A percentile compares a stretch with the other conserved stretches of the same genome.
Conservation (phyloP, 2,113 vertebrate species). For the Pteronura brasiliensis region DNA sequence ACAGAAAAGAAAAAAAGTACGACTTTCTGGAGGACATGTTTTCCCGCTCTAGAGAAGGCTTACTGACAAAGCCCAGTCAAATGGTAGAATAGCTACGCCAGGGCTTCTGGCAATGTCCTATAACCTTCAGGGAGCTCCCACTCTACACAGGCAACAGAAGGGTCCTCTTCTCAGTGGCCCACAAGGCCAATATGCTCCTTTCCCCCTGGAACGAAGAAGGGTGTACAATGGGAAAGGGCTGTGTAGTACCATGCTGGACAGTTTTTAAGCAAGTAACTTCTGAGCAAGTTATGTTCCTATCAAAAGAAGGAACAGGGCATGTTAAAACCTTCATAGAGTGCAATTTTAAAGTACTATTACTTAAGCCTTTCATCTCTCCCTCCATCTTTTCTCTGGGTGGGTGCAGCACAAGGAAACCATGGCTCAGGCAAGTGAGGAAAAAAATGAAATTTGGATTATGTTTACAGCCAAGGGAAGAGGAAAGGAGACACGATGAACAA, state of each 20-base stretch:
- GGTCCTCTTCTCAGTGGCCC: neutral
- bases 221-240: neutral
- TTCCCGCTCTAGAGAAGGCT: neutral
- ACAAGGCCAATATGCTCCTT: neutral
- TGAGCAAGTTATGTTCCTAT: neutral
- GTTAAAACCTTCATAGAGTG: neutral
- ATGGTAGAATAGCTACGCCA: neutral
- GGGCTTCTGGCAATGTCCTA: neutral
- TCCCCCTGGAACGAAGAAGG: neutral
- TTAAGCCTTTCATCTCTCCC: neutral
- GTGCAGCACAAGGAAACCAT: neutral
- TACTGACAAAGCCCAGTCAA: neutral
- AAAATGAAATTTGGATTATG: slow-evolving; percentile 16
- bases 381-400: neutral
- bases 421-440: neutral
- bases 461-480: slow-evolving; percentile 47
- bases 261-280: neutral
- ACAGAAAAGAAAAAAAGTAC: neutral
- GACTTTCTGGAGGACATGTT: neutral
- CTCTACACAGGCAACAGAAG: neutral
- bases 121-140: neutral
- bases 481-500: slow-evolving; percentile 36
- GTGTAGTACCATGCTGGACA: neutral
- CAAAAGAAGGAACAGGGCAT: neutral
- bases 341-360: neutral